Evolutionary conservation across 2,888 invertebrate genomes (phyloP).

Genomic region (Strigamia crassipes): DNA sequence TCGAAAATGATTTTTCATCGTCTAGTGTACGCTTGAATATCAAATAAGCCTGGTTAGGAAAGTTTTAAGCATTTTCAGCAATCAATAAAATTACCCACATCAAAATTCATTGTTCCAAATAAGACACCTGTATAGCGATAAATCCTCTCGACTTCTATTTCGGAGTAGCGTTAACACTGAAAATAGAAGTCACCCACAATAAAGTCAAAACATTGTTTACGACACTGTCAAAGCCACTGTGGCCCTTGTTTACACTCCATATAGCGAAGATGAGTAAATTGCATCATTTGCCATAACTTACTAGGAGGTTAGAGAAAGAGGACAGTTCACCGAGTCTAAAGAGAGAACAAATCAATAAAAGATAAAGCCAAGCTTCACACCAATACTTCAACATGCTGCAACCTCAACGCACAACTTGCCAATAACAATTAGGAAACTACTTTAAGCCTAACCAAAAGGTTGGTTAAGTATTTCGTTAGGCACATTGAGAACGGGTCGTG

Average conservation of each 20-base stretch:
- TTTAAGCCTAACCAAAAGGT: slow-evolving; percentile 16
- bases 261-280: slow-evolving; percentile 35
- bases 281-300: slow-evolving; percentile 42
- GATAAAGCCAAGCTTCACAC: slow-evolving; percentile 42
- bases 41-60: background rate
- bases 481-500: background rate
- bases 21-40: background rate
- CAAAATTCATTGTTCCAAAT: background rate
- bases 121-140: background rate
- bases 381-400: slow-evolving; percentile 42
- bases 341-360: slow-evolving; percentile 40
- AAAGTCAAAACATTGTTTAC: slow-evolving; percentile 33
- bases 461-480: slow-evolving; percentile 29
- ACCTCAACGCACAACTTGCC: slow-evolving; percentile 32
- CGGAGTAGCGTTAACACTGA: background rate
- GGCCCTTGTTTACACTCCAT: slow-evolving; percentile 33
- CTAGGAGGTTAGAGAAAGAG: slow-evolving; percentile 30
- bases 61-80: background rate
- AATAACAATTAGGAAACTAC: slow-evolving; percentile 27
- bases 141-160: background rate
- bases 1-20: background rate
- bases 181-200: slow-evolving; percentile 2
- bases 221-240: slow-evolving; percentile 37
- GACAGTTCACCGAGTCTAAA: slow-evolving; percentile 34
- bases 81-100: background rate